phyloP scores from a whole-genome alignment of 2,888 invertebrate genomes.

The Acrocyrtus sp. region DNA sequence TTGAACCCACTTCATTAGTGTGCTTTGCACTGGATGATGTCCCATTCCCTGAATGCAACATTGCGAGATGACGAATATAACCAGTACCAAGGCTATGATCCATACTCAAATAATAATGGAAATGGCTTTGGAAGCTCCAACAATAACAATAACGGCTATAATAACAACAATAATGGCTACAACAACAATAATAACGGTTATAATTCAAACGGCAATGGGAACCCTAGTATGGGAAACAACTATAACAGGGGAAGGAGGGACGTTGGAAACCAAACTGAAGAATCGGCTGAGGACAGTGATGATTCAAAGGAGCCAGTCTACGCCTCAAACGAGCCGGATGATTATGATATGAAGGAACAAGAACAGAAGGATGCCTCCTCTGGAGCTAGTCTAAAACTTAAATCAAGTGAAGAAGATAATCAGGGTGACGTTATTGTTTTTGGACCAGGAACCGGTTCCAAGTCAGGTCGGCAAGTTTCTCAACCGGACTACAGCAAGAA shows the following conservation, averaged over 20 bases:
- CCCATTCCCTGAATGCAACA: slow-evolving; percentile 59
- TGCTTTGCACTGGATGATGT: slow-evolving; percentile 62
- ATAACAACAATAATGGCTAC: slow-evolving; percentile 11
- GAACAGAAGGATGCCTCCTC: not conserved
- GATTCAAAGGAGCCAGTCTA: not conserved
- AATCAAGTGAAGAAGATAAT: slow-evolving; percentile 12
- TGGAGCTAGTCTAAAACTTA: not conserved
- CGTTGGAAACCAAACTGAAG: slow-evolving; percentile 1
- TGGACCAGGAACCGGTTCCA: not conserved
- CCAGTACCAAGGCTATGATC: not conserved
- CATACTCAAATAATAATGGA: slow-evolving; percentile 7
- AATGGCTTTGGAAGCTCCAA: not conserved
- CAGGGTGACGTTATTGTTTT: too few species aligned
- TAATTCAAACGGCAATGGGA: slow-evolving; percentile 4
- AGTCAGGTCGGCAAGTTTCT: slow-evolving; percentile 29
- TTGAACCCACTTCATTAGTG: slow-evolving; percentile 38
- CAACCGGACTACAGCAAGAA: slow-evolving; percentile 1
- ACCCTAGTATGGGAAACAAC: not conserved
- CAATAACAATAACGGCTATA: slow-evolving; percentile 19
- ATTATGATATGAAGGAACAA: not conserved
- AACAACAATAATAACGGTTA: slow-evolving; percentile 12
- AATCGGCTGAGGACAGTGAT: not conserved
- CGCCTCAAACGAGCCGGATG: not conserved
- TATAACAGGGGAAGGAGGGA: slow-evolving; percentile 15
- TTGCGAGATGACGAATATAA: slow-evolving; percentile 56